phyloP scores from a whole-genome alignment of 2,113 vertebrate species.

The Progne subis region DNA sequence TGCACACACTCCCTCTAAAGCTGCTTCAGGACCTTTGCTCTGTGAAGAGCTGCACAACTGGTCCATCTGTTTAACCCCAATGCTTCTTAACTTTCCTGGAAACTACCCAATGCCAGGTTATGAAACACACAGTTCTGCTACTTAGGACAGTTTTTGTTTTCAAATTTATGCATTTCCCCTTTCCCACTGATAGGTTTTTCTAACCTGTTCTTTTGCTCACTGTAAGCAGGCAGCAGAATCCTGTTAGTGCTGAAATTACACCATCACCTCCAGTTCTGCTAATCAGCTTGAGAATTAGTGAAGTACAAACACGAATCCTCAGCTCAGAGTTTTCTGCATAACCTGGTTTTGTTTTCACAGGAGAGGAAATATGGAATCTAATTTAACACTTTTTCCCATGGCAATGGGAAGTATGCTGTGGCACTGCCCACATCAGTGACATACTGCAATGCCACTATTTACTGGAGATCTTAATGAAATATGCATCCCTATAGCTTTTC shows the following conservation, averaged over 20 bases:
- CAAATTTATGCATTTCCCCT: rapidly evolving
- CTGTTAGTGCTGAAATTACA: neutral
- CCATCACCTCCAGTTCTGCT: neutral
- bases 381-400: neutral
- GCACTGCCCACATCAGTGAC: neutral
- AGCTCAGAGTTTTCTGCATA: neutral
- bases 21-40: neutral
- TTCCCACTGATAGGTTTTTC: neutral
- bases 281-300: neutral
- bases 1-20: neutral
- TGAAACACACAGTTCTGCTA: neutral
- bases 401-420: neutral
- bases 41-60: neutral
- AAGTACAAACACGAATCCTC: neutral
- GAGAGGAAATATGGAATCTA: neutral
- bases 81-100: neutral
- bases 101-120: neutral
- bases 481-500: neutral
- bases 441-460: neutral
- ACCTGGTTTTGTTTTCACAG: neutral
- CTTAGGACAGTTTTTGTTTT: neutral
- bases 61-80: neutral
- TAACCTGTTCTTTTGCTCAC: neutral
- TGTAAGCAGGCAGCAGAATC: neutral
- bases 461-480: neutral